phyloP scores from a whole-genome alignment of 2,797 vertebrate species.

The Gorsachius magnificus region DNA sequence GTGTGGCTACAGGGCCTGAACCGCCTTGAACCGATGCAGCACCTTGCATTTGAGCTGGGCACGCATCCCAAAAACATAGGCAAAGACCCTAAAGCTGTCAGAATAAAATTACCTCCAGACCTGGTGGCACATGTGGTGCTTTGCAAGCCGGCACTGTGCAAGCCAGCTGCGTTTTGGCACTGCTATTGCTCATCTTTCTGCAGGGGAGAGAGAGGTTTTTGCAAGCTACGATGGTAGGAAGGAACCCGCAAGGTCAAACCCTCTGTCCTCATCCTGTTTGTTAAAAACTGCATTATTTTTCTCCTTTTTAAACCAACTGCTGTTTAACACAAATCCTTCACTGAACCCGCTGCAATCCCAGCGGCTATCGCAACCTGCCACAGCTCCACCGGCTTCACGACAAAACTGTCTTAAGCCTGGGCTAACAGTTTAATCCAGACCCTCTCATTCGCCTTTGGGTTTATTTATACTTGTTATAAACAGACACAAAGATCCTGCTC shows the following conservation, averaged over 20 bases:
- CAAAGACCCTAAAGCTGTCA: not conserved
- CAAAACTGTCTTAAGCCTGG: not conserved
- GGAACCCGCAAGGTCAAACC: not conserved
- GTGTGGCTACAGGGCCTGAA: not conserved
- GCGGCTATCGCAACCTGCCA: not conserved
- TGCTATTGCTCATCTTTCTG: not conserved
- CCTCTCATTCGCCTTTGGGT: not conserved
- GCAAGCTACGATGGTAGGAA: not conserved
- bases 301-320: not conserved
- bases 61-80: rapidly evolving
- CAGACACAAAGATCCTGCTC: not conserved
- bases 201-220: not conserved
- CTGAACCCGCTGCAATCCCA: not conserved
- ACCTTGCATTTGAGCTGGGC: not conserved
- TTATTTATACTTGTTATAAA: not conserved
- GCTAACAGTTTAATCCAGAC: not conserved
- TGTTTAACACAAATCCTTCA: not conserved
- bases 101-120: not conserved
- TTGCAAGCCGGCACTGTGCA: rapidly evolving
- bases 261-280: not conserved
- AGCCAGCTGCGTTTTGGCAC: not conserved
- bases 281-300: not conserved
- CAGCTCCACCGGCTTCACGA: rapidly evolving
- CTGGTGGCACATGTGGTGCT: rapidly evolving
- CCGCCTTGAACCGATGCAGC: rapidly evolving